A percentile compares a stretch with the other conserved stretches of the same genome.
Conservation (phyloP, 1,140 invertebrate species). For the Oncopeltus fasciatus region DNA sequence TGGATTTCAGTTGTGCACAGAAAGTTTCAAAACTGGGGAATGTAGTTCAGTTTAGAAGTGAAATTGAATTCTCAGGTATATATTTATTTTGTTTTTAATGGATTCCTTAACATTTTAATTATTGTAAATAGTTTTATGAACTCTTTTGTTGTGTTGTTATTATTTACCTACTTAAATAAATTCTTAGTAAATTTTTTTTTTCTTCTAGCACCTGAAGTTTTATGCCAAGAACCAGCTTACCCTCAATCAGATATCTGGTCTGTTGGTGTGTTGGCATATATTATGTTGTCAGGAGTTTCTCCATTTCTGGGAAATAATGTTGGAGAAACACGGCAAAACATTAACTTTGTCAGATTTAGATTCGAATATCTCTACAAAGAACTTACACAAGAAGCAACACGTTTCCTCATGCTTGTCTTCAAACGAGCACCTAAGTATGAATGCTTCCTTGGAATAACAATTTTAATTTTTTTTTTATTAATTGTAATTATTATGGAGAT, state of each 20-base stretch:
- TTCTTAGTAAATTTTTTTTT: constrained; percentile 13
- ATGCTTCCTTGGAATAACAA: too few relatives aligned
- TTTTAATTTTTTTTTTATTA: too few relatives aligned
- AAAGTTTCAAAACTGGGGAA: constrained; percentile 64
- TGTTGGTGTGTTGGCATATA: constrained; percentile 80
- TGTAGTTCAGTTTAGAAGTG: constrained; percentile 46
- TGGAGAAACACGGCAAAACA: constrained; percentile 78
- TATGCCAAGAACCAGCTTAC: constrained; percentile 69
- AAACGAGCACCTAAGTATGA: constrained; percentile 78
- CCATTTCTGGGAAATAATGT: constrained; percentile 75
- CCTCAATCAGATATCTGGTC: constrained; percentile 93
- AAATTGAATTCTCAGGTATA: constrained; percentile 54
- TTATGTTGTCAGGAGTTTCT: constrained; percentile 84
- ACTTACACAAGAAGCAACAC: constrained; percentile 80
- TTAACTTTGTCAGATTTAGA: constrained; percentile 81
- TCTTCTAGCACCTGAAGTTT: constrained; percentile 74
- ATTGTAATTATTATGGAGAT: too few relatives aligned
- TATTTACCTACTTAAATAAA: not conserved
- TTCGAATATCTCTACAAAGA: constrained; percentile 91
- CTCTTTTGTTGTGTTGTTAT: too few relatives aligned
- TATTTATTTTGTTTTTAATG: not conserved
- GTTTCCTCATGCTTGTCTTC: constrained; percentile 89
- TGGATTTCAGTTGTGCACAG: constrained; percentile 77
- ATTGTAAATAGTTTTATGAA: too few relatives aligned
- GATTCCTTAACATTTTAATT: too few relatives aligned